A percentile compares a stretch with the other conserved stretches of the same genome.
Evolutionary conservation across 2,888 invertebrate genomes (phyloP).

Genomic region (Tinea trinotella): DNA sequence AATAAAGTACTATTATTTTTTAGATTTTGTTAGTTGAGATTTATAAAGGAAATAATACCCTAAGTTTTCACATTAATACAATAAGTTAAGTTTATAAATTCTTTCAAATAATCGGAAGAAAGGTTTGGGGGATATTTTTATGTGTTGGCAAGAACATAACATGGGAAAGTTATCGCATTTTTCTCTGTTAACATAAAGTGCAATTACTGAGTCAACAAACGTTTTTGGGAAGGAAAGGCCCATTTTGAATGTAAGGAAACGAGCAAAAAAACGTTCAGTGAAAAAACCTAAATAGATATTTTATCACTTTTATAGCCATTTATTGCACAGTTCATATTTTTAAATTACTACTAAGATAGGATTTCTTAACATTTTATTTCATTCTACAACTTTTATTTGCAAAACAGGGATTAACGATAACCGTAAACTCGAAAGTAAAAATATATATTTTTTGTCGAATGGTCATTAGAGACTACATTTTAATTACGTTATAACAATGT

Average conservation of each 20-base stretch:
- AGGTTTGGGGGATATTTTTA: neutral
- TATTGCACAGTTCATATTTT: conserved; percentile 31
- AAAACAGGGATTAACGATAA: no score
- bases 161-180: conserved; percentile 40
- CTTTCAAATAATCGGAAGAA: neutral
- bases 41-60: no score
- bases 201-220: conserved; percentile 56
- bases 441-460: no score
- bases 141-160: neutral
- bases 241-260: conserved; percentile 36
- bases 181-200: conserved; percentile 55
- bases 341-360: neutral
- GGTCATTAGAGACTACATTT: no score
- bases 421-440: no score
- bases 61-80: neutral
- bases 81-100: neutral
- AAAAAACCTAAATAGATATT: conserved; percentile 65
- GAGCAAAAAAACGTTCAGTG: conserved; percentile 38
- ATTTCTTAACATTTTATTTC: neutral
- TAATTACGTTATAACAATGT: no score
- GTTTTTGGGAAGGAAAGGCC: conserved; percentile 52
- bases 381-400: no score
- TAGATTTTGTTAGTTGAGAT: neutral
- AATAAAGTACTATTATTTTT: neutral
- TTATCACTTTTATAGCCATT: conserved; percentile 66